Percentiles rank a stretch among this genome's conserved stretches.
phyloP scores from a whole-genome alignment of 92 coral and sea anemone species.

The Epizoanthus ramosus region DNA sequence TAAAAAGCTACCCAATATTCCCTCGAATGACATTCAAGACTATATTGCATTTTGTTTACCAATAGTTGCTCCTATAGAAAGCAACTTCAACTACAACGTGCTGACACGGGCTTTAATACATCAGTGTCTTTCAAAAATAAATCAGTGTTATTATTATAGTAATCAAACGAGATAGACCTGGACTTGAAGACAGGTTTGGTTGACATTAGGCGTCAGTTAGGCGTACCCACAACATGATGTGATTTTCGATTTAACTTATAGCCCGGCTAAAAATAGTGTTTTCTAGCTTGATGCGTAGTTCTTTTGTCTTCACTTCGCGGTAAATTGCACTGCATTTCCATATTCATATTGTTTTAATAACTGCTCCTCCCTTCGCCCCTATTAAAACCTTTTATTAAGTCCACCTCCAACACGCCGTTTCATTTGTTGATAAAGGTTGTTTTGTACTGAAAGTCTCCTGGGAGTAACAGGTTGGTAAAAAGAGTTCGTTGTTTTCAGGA shows the following conservation, averaged over 20 bases:
- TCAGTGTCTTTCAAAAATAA: no score
- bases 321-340: conserved; percentile 1
- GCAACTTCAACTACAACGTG: background rate
- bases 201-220: no score
- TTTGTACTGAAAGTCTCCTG: conserved; percentile 4
- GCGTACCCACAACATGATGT: no score
- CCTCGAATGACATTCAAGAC: conserved; percentile 19
- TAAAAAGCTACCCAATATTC: conserved; percentile 17
- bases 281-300: conserved; percentile 4
- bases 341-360: conserved; percentile 3
- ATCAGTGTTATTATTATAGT: no score
- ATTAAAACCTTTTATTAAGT: background rate
- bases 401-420: conserved; percentile 25
- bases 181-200: no score
- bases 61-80: conserved; percentile 31
- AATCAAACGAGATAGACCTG: no score
- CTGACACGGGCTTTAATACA: no score
- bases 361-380: conserved; percentile 7
- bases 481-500: conserved; percentile 12
- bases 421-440: conserved; percentile 34
- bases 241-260: background rate
- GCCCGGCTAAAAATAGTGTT: conserved; percentile 2
- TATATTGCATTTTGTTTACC: conserved; percentile 1
- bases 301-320: conserved; percentile 10
- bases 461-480: conserved; percentile 32